A percentile compares a stretch with the other conserved stretches of the same genome.
Evolutionary conservation across 37 sponge, comb jelly and placozoan species (phyloP).

Genomic region (Corticium candelabrum): DNA sequence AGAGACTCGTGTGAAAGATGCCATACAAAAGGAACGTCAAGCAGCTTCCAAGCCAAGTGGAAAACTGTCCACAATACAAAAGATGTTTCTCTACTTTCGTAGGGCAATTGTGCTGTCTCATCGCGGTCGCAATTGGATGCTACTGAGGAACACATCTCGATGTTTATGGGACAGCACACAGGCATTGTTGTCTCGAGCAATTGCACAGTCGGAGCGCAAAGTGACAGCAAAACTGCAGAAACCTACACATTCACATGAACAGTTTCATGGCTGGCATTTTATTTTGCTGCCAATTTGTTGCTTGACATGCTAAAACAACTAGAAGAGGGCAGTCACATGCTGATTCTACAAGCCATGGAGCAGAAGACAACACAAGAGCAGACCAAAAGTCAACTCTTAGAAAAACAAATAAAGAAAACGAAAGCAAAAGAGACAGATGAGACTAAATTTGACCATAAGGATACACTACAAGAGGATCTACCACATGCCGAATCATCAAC

Average conservation of each 20-base stretch:
- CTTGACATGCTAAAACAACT: not conserved
- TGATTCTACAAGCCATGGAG: no score
- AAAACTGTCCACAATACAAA: not conserved
- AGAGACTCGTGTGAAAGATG: no score
- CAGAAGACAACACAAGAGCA: no score
- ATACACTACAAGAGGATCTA: no score
- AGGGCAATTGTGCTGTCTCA: not conserved
- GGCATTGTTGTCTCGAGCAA: not conserved
- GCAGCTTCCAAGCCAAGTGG: no score
- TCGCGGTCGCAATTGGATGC: not conserved
- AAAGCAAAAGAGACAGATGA: not conserved
- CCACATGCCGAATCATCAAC: no score
- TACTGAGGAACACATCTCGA: not conserved
- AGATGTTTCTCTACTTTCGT: not conserved
- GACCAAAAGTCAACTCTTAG: no score
- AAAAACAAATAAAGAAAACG: not conserved
- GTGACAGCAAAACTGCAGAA: not conserved
- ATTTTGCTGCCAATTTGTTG: not conserved
- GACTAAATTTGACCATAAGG: no score
- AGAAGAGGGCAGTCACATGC: not conserved
- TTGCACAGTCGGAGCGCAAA: no score
- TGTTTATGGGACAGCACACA: not conserved
- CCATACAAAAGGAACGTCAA: no score
- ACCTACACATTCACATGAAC: not conserved
- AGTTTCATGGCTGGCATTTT: not conserved